Evolutionary conservation across 2,797 vertebrate genomes (phyloP).

Genomic region (Orientallactaga sibirica): DNA sequence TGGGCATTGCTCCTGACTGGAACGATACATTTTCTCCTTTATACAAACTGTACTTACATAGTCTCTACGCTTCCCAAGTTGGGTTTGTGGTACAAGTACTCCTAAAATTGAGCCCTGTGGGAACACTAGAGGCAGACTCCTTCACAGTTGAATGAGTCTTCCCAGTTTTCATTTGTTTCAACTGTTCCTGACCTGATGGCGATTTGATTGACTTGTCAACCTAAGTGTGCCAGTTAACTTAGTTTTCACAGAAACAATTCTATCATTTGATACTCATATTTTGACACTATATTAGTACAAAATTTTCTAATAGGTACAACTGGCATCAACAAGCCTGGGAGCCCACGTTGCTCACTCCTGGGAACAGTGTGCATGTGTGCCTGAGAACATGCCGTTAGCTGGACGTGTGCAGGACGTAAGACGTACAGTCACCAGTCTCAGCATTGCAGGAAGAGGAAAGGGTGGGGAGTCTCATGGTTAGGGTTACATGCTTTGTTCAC

Average conservation of each 20-base stretch:
- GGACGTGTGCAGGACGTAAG: not conserved
- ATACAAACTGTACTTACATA: not conserved
- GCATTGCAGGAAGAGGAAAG: too few relatives aligned
- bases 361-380: not conserved
- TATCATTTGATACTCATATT: slow-evolving; percentile 17
- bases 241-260: slow-evolving; percentile 21
- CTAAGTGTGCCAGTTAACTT: slow-evolving; percentile 2
- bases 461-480: not conserved
- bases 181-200: not conserved
- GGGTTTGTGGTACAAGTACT: not conserved
- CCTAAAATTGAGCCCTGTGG: not conserved
- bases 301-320: not conserved
- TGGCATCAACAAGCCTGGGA: not conserved
- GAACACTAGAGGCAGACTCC: not conserved
- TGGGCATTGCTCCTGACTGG: not conserved
- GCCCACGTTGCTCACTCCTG: not conserved
- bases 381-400: not conserved
- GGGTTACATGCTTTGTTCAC: not conserved
- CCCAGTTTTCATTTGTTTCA: not conserved
- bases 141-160: not conserved
- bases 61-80: not conserved
- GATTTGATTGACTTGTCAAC: not conserved
- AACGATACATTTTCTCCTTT: not conserved
- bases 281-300: not conserved
- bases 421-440: not conserved